Evolutionary conservation across 2,888 invertebrate genomes (phyloP), one percentile per base, ranked within the genome.

Genomic region (Drosophila testacea): DNA sequence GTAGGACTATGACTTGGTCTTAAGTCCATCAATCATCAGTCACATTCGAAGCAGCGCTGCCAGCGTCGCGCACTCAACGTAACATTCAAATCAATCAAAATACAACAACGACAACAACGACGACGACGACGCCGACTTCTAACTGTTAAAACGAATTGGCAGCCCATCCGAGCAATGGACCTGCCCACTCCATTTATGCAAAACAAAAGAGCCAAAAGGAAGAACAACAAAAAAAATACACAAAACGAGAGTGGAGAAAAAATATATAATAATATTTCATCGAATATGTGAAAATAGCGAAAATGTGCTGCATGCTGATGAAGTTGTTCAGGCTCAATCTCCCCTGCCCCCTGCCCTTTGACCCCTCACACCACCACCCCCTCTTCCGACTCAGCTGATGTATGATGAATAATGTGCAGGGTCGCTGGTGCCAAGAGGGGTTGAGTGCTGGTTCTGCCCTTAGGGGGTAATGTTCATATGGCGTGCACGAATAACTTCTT

Each of bases 21-120:
- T 66, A 67, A 87, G 88, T 78, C 85, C 88, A 86, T 86, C 85
- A 86, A 86, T 86, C 85, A 86, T 86, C 88, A 87, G 88, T 85
- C 85, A 81, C 82, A 86, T 72, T 76, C 57, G 50, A 47, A 62
- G 77, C 73, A 63, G 73, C 74, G 77, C 77, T 44, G 71, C 60
- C 61, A 60, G 60, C 69, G 72, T 70, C 66, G 68, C 80, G 81
- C 86, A 89, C 81, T 83, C 90, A 89, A 85, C 85, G 89, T 83
- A 90, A 90, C 88, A 89, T 90, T 90, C 90, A 89, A 90, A 90
- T 90, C 90, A 90, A 90, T 90, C 89, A 90, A 87, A 84, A 77
- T 71, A 63, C 73, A 65, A 76, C 60, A 52, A 61, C 57, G 52
- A 42, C 62, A 46, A 47, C 71, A 39, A 50, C 72, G 57, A 69